Evolutionary conservation across 2,888 invertebrate species (phyloP).

Genomic region (Chrysolina americana): DNA sequence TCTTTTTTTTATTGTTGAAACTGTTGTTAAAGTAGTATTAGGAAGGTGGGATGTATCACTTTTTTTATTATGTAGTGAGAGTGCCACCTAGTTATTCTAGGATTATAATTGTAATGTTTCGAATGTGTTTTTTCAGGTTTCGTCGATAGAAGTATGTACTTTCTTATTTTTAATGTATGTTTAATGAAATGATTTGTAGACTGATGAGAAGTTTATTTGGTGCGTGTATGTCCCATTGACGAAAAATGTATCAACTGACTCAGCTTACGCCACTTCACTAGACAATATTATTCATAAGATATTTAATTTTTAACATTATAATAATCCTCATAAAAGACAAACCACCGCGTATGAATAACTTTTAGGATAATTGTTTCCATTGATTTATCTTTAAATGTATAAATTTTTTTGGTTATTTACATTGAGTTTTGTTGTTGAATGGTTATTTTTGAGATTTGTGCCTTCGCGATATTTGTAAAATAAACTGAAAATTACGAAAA

Average conservation of each 20-base stretch:
- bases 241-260: slow-evolving; percentile 45
- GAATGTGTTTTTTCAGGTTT: slow-evolving; percentile 46
- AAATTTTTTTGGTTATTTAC: slow-evolving; percentile 52
- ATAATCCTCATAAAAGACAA: slow-evolving; percentile 28
- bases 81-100: slow-evolving; percentile 49
- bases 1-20: slow-evolving; percentile 45
- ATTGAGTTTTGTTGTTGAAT: slow-evolving; percentile 61
- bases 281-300: slow-evolving; percentile 39
- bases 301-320: slow-evolving; percentile 24
- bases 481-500: slow-evolving; percentile 53
- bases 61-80: slow-evolving; percentile 46
- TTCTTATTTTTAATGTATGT: slow-evolving; percentile 15
- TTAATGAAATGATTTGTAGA: slow-evolving; percentile 21
- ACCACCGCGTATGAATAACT: slow-evolving; percentile 44
- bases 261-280: slow-evolving; percentile 37
- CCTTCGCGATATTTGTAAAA: slow-evolving; percentile 67
- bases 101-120: slow-evolving; percentile 42
- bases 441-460: slow-evolving; percentile 67
- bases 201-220: slow-evolving; percentile 33
- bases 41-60: slow-evolving; percentile 47
- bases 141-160: slow-evolving; percentile 16
- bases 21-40: slow-evolving; percentile 46
- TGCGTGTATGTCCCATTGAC: slow-evolving; percentile 37
- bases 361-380: slow-evolving; percentile 47
- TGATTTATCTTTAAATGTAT: slow-evolving; percentile 50